Base-by-base conservation (phyloP, 1,140 invertebrate genomes). In the Drosophila equinoxialis region DNA sequence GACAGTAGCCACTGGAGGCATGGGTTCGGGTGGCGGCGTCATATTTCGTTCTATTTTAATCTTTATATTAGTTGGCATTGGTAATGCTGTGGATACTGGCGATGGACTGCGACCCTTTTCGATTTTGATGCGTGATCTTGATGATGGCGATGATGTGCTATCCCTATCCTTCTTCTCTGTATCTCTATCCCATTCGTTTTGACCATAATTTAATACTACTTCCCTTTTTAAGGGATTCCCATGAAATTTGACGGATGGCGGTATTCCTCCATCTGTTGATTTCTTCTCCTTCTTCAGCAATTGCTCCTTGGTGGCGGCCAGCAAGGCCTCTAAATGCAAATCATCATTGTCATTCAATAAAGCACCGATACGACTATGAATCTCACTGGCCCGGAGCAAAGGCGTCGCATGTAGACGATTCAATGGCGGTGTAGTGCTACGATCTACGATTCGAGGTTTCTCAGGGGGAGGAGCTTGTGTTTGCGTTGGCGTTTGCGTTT, bases 261-360 rank as follows among this genome's bases (percentile, higher is more conserved):
- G 65, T 4, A 5, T 5, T 13, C 2, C 37, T 13, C 37, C 37
- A 13, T 39, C 37, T 13, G 37, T 13, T 39, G 11, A 13, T 13
- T 39, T 39, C 37, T 39, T 39, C 10, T 86, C 61, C 54, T 89
- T 59, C 35, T 59, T 85, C 33, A 87, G 17, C 13, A 87, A 41
- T 30, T 80, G 68, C 48, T 78, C 80, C 20, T 39, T 39, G 37
- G 77, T 74, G 3, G 67, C 77, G 57, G 84, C 84, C 58, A 87
- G 23, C 54, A 89, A 48, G 1, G 77, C 65, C 6, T 90, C 77
- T 41, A 84, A 54, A 23, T 85, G 78, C 45, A 87, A 65, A 39
- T 91, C 90, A 39, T 91, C 90, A 33, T 81, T 80, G 8, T 91
- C 90, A 42, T 91, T 73, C 2, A 91, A 78, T 61, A 91, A 54